phyloP scores from a whole-genome alignment of 2,113 vertebrate genomes.

The Gymnarchus niloticus region DNA sequence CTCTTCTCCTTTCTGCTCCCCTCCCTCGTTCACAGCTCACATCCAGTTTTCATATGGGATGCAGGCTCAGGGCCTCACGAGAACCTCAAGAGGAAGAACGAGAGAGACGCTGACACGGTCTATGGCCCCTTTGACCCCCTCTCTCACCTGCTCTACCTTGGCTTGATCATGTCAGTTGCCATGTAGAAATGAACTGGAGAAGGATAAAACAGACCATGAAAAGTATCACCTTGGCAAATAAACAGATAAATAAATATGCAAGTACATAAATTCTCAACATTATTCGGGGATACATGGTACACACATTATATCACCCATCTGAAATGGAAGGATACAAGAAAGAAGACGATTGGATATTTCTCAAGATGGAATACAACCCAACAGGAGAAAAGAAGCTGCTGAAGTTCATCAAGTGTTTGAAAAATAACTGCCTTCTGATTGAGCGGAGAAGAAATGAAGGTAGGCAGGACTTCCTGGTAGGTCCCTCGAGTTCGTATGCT shows the following conservation, averaged over 20 bases:
- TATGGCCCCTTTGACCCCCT: not conserved
- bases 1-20: not conserved
- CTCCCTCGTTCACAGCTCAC: not conserved
- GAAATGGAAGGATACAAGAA: constrained; percentile 22
- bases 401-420: constrained; percentile 8
- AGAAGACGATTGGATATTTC: constrained; percentile 12
- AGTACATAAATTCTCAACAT: constrained; percentile 1
- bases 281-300: constrained; percentile 23
- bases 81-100: not conserved
- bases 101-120: constrained; percentile 1
- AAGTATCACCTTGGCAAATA: not conserved
- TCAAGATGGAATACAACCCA: constrained; percentile 25
- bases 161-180: constrained; percentile 11
- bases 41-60: not conserved
- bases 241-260: not conserved
- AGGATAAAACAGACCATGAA: constrained; percentile 17
- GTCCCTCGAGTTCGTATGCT: constrained; percentile 13
- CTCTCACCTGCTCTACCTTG: constrained; percentile 11
- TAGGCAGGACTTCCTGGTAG: constrained; percentile 39
- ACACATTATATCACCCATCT: constrained; percentile 21
- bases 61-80: not conserved
- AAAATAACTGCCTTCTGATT: constrained; percentile 33
- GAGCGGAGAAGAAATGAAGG: constrained; percentile 29
- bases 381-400: not conserved
- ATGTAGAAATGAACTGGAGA: constrained; percentile 23